Evolutionary conservation across 2,797 vertebrate genomes (phyloP).

Genomic region (Etheostoma perlongum): DNA sequence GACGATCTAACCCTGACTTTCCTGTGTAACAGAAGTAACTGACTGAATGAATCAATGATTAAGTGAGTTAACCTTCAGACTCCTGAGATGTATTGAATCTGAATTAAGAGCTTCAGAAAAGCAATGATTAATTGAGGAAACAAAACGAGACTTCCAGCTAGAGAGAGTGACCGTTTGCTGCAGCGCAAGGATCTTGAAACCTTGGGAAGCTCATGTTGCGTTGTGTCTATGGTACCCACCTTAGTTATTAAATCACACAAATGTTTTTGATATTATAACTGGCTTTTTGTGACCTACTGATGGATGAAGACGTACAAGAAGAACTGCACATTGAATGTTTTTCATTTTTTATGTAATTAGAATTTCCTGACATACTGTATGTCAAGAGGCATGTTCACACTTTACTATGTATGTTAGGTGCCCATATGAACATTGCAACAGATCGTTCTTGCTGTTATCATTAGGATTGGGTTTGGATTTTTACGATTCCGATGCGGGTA

Average conservation of each 20-base stretch:
- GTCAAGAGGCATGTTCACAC: background rate
- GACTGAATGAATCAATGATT: slow-evolving; percentile 3
- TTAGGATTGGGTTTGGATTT: too few species aligned
- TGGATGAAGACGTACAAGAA: background rate
- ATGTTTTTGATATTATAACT: background rate
- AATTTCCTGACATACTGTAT: background rate
- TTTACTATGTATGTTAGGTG: background rate
- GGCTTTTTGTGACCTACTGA: background rate
- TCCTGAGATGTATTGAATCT: background rate
- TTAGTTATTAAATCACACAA: background rate
- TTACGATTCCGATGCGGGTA: too few species aligned
- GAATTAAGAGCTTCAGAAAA: background rate
- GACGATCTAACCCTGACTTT: background rate
- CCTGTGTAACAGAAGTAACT: background rate
- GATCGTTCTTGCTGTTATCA: too few species aligned
- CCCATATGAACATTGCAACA: background rate
- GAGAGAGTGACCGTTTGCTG: background rate
- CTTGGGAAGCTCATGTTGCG: background rate
- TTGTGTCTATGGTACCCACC: background rate
- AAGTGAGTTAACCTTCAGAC: background rate
- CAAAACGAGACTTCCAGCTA: background rate
- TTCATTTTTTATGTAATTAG: background rate
- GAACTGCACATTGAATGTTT: background rate
- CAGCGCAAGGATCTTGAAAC: background rate
- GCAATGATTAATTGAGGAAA: background rate